These are phyloP conservation scores for Oscheius sp. DNA, from an alignment of 1,140 invertebrate genomes.

Conservation along the genomic window DNA sequence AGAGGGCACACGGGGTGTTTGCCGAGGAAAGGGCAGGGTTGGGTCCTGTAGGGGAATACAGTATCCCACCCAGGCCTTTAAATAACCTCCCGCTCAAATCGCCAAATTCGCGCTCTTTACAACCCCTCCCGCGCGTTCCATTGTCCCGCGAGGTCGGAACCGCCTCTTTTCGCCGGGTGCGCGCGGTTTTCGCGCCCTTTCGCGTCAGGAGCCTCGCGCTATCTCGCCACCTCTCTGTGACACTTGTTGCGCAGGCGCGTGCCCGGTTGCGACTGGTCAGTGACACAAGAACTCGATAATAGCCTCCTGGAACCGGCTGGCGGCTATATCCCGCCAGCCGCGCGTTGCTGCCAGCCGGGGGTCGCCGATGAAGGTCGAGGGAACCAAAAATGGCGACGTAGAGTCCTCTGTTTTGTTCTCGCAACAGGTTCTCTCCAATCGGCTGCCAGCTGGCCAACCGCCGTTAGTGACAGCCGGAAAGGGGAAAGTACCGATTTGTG, in stretches of 20 bases:
- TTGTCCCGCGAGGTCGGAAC: not conserved
- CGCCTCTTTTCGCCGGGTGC: too few relatives aligned
- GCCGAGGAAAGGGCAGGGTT: too few relatives aligned
- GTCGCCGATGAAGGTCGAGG: not conserved
- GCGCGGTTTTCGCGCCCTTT: too few relatives aligned
- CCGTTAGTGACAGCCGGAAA: too few relatives aligned
- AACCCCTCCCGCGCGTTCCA: not conserved
- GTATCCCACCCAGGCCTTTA: too few relatives aligned
- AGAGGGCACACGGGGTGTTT: too few relatives aligned
- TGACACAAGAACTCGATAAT: conserved; percentile 12
- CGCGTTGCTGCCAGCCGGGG: not conserved
- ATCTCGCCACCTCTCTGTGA: too few relatives aligned
- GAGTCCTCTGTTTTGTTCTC: not conserved
- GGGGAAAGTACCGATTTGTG: too few relatives aligned
- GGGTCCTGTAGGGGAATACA: too few relatives aligned
- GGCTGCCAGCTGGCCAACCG: too few relatives aligned
- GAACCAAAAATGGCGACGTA: not conserved
- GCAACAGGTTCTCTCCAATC: too few relatives aligned
- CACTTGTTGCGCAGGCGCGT: conserved; percentile 4
- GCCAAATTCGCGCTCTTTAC: not conserved
- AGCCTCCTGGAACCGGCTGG: not conserved
- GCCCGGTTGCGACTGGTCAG: not conserved
- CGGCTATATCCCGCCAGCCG: too few relatives aligned
- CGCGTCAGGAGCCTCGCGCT: not conserved
- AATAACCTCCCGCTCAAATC: not conserved